Evolutionary conservation across 1,140 invertebrate genomes (phyloP).

Genomic region (Calosoma granatense): DNA sequence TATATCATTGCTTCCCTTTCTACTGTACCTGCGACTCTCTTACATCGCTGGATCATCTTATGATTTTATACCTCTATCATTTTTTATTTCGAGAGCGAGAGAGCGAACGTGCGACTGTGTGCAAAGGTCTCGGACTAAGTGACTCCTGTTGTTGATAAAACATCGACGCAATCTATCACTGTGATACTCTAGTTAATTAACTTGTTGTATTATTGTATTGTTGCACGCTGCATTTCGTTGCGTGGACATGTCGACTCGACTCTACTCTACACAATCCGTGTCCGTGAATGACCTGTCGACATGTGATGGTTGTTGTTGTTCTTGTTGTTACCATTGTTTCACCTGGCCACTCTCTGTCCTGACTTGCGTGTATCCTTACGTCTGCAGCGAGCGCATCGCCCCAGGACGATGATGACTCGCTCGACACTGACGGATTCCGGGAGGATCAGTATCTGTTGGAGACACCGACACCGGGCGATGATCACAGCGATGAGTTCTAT

Average conservation of each 20-base stretch:
- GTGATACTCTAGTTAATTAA: background rate
- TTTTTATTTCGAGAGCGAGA: conserved; percentile 2
- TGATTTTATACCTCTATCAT: background rate
- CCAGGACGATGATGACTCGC: conserved; percentile 41
- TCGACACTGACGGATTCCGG: conserved; percentile 41
- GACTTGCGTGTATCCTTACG: background rate
- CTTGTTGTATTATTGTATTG: background rate
- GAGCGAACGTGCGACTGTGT: background rate
- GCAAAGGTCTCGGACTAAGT: background rate
- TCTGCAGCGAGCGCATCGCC: conserved; percentile 34
- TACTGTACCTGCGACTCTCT: background rate
- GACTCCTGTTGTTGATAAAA: background rate
- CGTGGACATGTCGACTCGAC: background rate
- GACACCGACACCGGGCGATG: conserved; percentile 30
- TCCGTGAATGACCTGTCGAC: background rate
- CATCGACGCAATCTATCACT: background rate
- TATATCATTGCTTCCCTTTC: background rate
- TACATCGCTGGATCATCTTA: background rate
- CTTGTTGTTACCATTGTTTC: too few species aligned
- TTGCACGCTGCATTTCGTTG: conserved; percentile 4
- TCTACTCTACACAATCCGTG: background rate
- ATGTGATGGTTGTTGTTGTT: too few species aligned
- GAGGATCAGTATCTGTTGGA: conserved; percentile 36
- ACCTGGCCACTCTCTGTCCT: too few species aligned
- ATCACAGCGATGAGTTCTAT: conserved; percentile 2